Percentiles rank a stretch among this genome's conserved stretches.
Conservation (phyloP, 1,140 invertebrate species). For the Drosophila teissieri region DNA sequence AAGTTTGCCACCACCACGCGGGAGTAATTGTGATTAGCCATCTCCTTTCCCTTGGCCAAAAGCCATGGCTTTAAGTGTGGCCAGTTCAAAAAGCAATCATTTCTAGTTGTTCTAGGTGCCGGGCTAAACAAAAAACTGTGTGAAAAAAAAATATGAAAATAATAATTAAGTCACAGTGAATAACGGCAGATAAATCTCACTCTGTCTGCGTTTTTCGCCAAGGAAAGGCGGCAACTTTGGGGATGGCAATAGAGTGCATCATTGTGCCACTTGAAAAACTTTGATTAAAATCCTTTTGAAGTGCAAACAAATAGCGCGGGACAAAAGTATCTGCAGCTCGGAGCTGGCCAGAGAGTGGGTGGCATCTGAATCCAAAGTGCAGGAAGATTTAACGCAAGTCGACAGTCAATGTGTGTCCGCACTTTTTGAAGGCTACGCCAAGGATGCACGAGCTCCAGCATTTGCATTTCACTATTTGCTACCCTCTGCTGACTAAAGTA, state of each 20-base stretch:
- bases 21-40: slow-evolving; percentile 38
- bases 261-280: slow-evolving; percentile 74
- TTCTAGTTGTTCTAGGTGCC: slow-evolving; percentile 50
- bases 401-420: slow-evolving; percentile 61
- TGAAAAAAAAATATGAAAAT: slow-evolving; percentile 18
- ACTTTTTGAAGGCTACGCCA: slow-evolving; percentile 70
- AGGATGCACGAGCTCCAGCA: slow-evolving; percentile 38
- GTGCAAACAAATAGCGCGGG: slow-evolving; percentile 78
- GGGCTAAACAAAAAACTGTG: background rate
- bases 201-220: slow-evolving; percentile 5
- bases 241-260: slow-evolving; percentile 35
- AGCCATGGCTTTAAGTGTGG: slow-evolving; percentile 12
- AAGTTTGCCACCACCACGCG: slow-evolving; percentile 20
- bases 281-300: slow-evolving; percentile 82
- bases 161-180: slow-evolving; percentile 75
- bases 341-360: background rate
- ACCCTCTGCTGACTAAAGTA: background rate
- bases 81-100: slow-evolving; percentile 51
- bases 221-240: slow-evolving; percentile 27
- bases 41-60: background rate
- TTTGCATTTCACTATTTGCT: slow-evolving; percentile 55
- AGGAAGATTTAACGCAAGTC: slow-evolving; percentile 15
- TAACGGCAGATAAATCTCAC: slow-evolving; percentile 65
- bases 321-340: slow-evolving; percentile 49
- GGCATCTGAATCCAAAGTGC: background rate